phyloP scores from a whole-genome alignment of 2,888 invertebrate species.

The Amphipyra tragopoginis region DNA sequence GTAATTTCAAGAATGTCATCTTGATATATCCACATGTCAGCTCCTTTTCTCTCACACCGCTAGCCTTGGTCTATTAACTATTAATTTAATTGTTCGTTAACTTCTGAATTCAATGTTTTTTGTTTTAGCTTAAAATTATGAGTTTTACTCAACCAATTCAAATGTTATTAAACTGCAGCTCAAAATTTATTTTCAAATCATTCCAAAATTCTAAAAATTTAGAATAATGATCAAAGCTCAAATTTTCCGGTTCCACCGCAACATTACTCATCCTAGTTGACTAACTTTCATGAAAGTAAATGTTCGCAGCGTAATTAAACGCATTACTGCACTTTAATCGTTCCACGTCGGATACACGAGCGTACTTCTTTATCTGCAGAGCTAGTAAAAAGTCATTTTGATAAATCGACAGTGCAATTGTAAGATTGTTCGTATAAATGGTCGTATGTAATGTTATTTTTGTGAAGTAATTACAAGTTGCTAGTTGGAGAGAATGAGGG shows the following conservation, averaged over 20 bases:
- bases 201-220: too few species aligned
- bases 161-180: too few species aligned
- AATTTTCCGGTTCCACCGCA: slow-evolving; percentile 11
- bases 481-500: slow-evolving; percentile 11
- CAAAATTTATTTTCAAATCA: background rate
- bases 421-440: slow-evolving; percentile 19
- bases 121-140: too few species aligned
- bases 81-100: too few species aligned
- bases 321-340: slow-evolving; percentile 70
- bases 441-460: slow-evolving; percentile 20
- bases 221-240: too few species aligned
- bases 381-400: slow-evolving; percentile 32
- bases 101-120: too few species aligned
- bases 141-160: too few species aligned
- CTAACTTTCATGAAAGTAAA: slow-evolving; percentile 71
- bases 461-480: slow-evolving; percentile 23
- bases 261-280: slow-evolving; percentile 61
- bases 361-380: slow-evolving; percentile 20
- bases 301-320: slow-evolving; percentile 69
- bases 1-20: too few species aligned
- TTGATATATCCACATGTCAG: too few species aligned
- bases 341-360: slow-evolving; percentile 23
- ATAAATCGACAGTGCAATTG: slow-evolving; percentile 41
- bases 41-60: too few species aligned
- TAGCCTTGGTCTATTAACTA: too few species aligned